phyloP scores from a whole-genome alignment of 2,888 invertebrate genomes.

The Aelia acuminata region DNA sequence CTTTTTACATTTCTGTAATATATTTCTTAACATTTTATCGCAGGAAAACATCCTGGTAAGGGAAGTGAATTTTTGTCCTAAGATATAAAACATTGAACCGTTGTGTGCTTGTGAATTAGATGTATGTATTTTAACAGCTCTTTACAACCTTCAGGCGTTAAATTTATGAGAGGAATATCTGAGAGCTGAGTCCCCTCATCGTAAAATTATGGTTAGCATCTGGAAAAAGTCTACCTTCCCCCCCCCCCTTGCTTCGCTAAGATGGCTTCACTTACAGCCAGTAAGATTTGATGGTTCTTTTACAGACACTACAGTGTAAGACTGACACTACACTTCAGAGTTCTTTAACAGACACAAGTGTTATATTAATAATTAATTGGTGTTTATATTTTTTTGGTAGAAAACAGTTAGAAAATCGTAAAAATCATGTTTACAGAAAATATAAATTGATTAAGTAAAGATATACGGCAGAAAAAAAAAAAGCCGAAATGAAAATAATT shows the following conservation, averaged over 20 bases:
- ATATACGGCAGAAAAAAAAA: no score
- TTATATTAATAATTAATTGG: no score
- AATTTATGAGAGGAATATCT: neutral
- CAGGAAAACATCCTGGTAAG: neutral
- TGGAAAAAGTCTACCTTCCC: neutral
- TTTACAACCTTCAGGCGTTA: neutral
- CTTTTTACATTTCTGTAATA: no score
- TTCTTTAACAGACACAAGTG: no score
- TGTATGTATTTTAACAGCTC: neutral
- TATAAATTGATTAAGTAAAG: no score
- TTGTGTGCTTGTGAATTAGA: neutral
- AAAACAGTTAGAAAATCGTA: no score
- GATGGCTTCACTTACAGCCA: neutral
- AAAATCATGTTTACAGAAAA: no score
- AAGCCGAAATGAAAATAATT: no score
- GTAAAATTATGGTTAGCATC: neutral
- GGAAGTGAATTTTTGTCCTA: neutral
- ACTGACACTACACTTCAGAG: no score
- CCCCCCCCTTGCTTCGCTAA: neutral
- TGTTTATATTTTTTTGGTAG: no score
- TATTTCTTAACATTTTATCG: neutral
- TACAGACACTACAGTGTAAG: no score
- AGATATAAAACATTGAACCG: neutral
- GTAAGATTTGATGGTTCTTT: no score
- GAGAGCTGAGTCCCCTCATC: neutral